Evolutionary conservation across 2,113 vertebrate species (phyloP), one percentile per base, ranked within the genome.

Genomic region (Rhea pennata): DNA sequence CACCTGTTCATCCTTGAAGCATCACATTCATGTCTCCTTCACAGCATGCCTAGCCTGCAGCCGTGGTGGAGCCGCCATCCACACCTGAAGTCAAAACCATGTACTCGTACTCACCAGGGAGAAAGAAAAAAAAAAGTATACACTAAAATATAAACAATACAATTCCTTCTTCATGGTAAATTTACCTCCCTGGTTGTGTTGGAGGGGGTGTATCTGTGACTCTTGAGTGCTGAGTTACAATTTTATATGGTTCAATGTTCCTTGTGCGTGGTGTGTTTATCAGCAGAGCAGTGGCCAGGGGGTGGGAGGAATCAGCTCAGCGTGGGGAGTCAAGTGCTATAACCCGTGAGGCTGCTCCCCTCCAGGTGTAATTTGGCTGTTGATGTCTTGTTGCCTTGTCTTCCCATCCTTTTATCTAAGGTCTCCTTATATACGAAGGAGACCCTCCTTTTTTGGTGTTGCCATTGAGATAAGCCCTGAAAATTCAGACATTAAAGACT

Each of bases 301-400:
- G 39, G 27, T 31, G 17, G 50, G 23, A 15, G 12, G 0, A 88
- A 73, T 58, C 12, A 39, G 62, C n/a, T 84, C 33, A 61, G 17
- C n/a, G 24, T 23, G 24, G 33, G 23, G 24, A 50, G 29, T 44
- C 78, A 71, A n/a, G 73, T 50, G 27, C 27, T 53, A 39, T 58
- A 14, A 53, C 29, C 71, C 84, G 23, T 0, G 5, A 29, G 40
- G 10, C 56, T 84, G n/a, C n/a, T 61, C 19, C 6, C 29, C 11
- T 13, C 1, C 2, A n/a, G 21, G 26, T 53, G 21, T 53, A 46
- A 64, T 22, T 27, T 69, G 15, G 23, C n/a, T 1, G 0, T 40
- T 69, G 50, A 53, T 33, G 7, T 64, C 73, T 46, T 53, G 46
- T 74, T 74, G 50, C 14, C 70, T 75, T 84, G 42, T 67, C 24